These are phyloP conservation scores for Arctocebus calabarensis DNA, from an alignment of 2,797 vertebrate genomes.

Conservation along the genomic window DNA sequence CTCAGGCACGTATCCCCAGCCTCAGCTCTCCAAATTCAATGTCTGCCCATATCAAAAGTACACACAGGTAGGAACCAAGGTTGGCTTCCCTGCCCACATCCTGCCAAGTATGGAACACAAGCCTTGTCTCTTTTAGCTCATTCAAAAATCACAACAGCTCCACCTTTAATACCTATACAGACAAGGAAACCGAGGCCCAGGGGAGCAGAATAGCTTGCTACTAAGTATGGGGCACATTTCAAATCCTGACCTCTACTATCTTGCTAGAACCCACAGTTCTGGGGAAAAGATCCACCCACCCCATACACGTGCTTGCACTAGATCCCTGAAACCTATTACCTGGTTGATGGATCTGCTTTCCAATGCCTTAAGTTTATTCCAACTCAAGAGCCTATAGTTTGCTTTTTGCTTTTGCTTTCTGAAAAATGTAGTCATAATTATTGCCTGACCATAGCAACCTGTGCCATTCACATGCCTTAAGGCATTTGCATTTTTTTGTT, in stretches of 20 bases:
- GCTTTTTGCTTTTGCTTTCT: neutral
- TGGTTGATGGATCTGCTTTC: neutral
- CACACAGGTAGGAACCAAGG: fast-evolving
- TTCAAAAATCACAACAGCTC: neutral
- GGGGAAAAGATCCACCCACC: fast-evolving
- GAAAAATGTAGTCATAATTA: neutral
- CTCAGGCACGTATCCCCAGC: fast-evolving
- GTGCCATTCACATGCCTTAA: neutral
- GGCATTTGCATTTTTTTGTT: neutral
- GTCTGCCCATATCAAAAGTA: fast-evolving
- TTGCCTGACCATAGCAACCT: neutral
- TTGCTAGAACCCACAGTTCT: fast-evolving
- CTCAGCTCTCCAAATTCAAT: neutral
- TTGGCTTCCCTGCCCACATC: fast-evolving
- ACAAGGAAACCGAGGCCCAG: neutral
- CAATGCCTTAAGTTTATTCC: neutral
- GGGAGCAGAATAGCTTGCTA: neutral
- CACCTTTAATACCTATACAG: too few species aligned
- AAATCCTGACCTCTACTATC: too few species aligned
- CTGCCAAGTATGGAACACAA: fast-evolving
- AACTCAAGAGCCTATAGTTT: neutral
- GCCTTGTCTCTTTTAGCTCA: neutral
- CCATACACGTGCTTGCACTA: fast-evolving
- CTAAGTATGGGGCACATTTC: fast-evolving
- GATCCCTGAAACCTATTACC: neutral